Base-by-base conservation (phyloP, 2,888 invertebrate genomes). In the Drosophila phalerata region DNA sequence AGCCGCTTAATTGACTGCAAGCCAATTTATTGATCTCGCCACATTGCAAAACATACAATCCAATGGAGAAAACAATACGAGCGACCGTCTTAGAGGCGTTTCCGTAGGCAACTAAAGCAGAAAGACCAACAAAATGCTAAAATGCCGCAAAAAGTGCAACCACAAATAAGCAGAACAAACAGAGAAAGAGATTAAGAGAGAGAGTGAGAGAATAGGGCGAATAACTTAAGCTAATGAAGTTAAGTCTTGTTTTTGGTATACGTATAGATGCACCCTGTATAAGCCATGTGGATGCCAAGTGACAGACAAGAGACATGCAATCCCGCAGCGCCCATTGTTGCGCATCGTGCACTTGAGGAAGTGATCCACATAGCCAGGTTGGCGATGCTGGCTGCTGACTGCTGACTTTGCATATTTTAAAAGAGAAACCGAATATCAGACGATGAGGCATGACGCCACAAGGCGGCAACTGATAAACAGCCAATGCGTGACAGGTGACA, bases 271-370 rank as follows among this genome's bases (percentile, higher is more conserved):
- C 63, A 73, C 79, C 76, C 74, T 72, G 68, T 81, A 66, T 62
- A n/a, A 38, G 67, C 60, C 66, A 66, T 79, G 79, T 85, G 85
- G 79, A 79, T 77, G 73, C 71, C 69, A 77, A 85, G 73, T 84
- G 87, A 65, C 77, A 77, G 56, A 76, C 37, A 9, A n/a, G 69
- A 57, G 74, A 85, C 80, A 85, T 83, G 88, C 86, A 75, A 87
- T 87, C 64, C 79, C 67, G 62, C 63, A 45, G 75, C 72, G 67
- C 48, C 82, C 79, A 79, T 88, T 88, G 83, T 88, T 83, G 83
- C 83, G 88, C 77, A 85, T 85, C 83, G 83, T 70, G 70, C 83
- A 78, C 75, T 80, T 73, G 84, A 80, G 86, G 88, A 88, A 88
- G 81, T 88, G 84, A 73, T 76, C 88, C 84, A 88, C 73, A 76